Evolutionary conservation across 2,113 vertebrate species (phyloP), one percentile per base, ranked within the genome.

Genomic region (Catagonus wagneri): DNA sequence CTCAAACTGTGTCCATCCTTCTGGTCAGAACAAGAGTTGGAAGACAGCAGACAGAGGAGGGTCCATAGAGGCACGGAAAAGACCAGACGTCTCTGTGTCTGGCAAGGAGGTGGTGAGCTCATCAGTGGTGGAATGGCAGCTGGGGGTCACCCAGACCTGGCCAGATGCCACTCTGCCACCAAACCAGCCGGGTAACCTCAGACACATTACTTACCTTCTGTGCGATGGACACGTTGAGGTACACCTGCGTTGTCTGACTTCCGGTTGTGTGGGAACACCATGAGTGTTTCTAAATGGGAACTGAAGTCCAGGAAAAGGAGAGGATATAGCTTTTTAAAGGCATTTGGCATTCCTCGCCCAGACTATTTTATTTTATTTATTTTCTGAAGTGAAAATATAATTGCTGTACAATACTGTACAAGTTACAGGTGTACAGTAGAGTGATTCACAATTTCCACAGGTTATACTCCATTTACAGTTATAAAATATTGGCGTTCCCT

Each of bases 51-150:
- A 36, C 16, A 56, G 39, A 39, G 20, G 10, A 16, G 39, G 23
- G 12, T 44, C 63, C 1, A 0, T 1, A 39, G 54, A 85, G 36
- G 39, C 68, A 72, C 71, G 54, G 58, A 29, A 68, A 19, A 88
- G 44, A 44, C 60, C 12, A 16, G n/a, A n/a, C 20, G 7, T 20
- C 36, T 19, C 27, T 0, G 1, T 39, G 50, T 68, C 36, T 66
- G 29, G 29, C 60, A 71, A 83, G 68, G 54, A 50, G 78, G 20
- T 52, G 15, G 29, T 56, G 72, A 74, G 61, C n/a, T 68, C 65
- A 0, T 4, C 27, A 10, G 44, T 36, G 39, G 5, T 74, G 56
- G 22, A 1, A 0, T 19, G 25, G 36, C 1, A 2, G 15, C 50
- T 4, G 0, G 17, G 34, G 20, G n/a, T 68, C 63, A 2, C 36